Conservation (phyloP, 2,797 vertebrate genomes). For the Fistularia commersonii region DNA sequence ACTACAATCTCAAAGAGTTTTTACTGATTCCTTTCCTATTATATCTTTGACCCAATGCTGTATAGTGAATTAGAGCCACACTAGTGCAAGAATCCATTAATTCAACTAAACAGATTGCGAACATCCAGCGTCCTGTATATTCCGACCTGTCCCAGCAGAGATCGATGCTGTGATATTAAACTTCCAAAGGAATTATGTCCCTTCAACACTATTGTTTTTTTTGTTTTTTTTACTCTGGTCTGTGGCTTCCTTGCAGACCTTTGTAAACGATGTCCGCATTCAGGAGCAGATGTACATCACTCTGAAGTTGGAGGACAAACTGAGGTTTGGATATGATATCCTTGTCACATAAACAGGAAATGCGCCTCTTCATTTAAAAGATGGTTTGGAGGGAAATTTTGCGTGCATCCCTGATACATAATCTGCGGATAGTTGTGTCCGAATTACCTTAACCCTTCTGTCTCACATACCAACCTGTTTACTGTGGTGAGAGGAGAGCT, state of each 20-base stretch:
- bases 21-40: too few relatives aligned
- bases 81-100: too few relatives aligned
- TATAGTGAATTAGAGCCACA: too few relatives aligned
- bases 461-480: conserved; percentile 97
- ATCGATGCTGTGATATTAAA: too few relatives aligned
- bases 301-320: conserved; percentile 94
- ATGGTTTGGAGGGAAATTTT: conserved; percentile 5
- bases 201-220: neutral
- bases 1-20: too few relatives aligned
- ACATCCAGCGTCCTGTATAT: too few relatives aligned
- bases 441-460: conserved; percentile 77
- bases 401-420: neutral
- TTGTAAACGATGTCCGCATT: conserved; percentile 96
- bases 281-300: conserved; percentile 98
- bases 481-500: conserved; percentile 94
- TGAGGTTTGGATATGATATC: conserved; percentile 99
- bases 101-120: too few relatives aligned
- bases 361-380: too few relatives aligned
- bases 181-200: too few relatives aligned
- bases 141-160: too few relatives aligned
- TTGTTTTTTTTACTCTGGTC: neutral
- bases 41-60: too few relatives aligned
- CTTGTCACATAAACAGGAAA: conserved; percentile 53
- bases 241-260: conserved; percentile 79
- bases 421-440: neutral